Evolutionary conservation across 2,888 invertebrate genomes (phyloP), one percentile per base, ranked within the genome.

Genomic region (Plutella xylostella): DNA sequence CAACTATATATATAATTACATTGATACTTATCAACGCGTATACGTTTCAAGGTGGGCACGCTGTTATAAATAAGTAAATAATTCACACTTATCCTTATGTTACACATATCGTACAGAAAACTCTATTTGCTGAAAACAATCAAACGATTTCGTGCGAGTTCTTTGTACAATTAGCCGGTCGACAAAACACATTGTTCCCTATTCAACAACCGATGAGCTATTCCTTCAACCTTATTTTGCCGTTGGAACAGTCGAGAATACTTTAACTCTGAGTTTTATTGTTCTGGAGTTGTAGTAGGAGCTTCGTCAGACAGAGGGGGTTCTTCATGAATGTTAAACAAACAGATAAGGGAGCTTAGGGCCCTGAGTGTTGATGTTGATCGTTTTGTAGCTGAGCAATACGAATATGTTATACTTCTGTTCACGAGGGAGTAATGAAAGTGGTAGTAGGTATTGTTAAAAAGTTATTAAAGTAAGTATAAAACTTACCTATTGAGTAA

Each of bases 311-410:
- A 33, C 15, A 15, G 30, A 21, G 34, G 61, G 55, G 58, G 49
- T 52, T 44, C 55, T 56, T 60, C 67, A 65, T 68, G 65, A 69
- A 69, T 68, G 63, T 62, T 67, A 61, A 69, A 60, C 64, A 68
- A 68, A 68, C 55, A 67, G 65, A 63, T 63, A 64, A 54, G 11
- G n/a, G 28, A 28, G 28, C n/a, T n/a, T n/a, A n/a, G n/a, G n/a
- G n/a, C n/a, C n/a, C n/a, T n/a, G n/a, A n/a, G n/a, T n/a, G n/a
- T n/a, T n/a, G n/a, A n/a, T n/a, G n/a, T n/a, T n/a, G n/a, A n/a
- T n/a, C n/a, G n/a, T n/a, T n/a, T n/a, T n/a, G n/a, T n/a, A n/a
- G n/a, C n/a, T n/a, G n/a, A n/a, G n/a, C n/a, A n/a, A n/a, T n/a
- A n/a, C n/a, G n/a, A n/a, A n/a, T n/a, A n/a, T n/a, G n/a, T n/a